Percentiles rank a stretch among this genome's conserved stretches.
Evolutionary conservation across 2,113 vertebrate genomes (phyloP).

Genomic region (Oxyruncus cristatus): DNA sequence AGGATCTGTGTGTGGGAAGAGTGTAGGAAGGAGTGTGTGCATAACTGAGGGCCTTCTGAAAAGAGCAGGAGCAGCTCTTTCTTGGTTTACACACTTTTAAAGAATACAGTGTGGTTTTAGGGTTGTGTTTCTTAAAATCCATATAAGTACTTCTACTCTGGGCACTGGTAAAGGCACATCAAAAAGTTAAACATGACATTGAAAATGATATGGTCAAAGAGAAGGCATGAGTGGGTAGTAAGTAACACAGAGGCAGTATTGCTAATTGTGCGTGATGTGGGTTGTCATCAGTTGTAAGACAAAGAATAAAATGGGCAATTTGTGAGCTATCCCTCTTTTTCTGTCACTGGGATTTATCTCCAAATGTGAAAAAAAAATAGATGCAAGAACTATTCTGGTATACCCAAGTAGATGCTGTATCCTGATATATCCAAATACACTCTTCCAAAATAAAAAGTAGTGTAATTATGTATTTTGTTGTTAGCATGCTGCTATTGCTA

Average conservation of each 20-base stretch:
- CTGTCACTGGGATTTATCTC: not conserved
- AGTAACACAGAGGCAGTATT: not conserved
- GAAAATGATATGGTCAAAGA: not conserved
- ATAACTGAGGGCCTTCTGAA: conserved; percentile 4
- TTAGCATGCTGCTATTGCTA: not conserved
- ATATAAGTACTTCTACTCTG: not conserved
- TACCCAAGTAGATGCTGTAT: not conserved
- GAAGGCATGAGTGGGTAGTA: not conserved
- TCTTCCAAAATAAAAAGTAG: not conserved
- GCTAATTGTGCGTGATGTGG: not conserved
- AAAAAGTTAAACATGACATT: not conserved
- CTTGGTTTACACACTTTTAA: not conserved
- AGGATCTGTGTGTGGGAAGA: conserved; percentile 2
- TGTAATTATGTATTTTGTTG: not conserved
- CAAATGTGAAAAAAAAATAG: not conserved
- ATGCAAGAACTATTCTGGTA: not conserved
- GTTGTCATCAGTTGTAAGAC: not conserved
- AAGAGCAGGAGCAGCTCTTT: not conserved
- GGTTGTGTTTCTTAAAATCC: not conserved
- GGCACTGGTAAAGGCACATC: not conserved
- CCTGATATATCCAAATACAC: not conserved
- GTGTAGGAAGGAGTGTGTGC: not conserved
- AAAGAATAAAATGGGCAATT: not conserved
- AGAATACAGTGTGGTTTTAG: not conserved
- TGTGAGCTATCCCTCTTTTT: not conserved